phyloP scores from a whole-genome alignment of 2,888 invertebrate species.

The Gonocerus acuteangulatus region DNA sequence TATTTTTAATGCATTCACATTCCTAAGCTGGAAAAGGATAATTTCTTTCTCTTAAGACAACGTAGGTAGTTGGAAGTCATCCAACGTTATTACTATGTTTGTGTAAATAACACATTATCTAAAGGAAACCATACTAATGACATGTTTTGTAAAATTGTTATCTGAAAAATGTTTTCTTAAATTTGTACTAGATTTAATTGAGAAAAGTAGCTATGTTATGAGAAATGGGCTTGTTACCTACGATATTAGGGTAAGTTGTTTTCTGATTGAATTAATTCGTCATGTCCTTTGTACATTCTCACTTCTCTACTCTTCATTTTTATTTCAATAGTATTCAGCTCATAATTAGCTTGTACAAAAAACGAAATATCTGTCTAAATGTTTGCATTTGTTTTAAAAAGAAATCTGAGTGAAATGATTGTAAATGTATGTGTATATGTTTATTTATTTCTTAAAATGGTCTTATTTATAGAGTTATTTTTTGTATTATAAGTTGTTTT shows the following conservation, averaged over 20 bases:
- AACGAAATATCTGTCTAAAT: neutral
- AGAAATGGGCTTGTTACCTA: conserved; percentile 20
- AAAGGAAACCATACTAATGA: neutral
- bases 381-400: conserved; percentile 2
- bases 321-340: neutral
- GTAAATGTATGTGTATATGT: conserved; percentile 9
- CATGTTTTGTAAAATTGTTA: conserved; percentile 9
- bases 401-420: conserved; percentile 2
- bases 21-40: neutral
- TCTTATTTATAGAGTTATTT: conserved; percentile 10
- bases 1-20: conserved; percentile 1
- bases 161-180: conserved; percentile 15
- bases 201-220: neutral
- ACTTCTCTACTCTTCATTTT: neutral
- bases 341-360: neutral
- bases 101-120: neutral
- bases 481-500: neutral
- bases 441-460: neutral
- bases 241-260: neutral
- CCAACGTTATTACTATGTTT: neutral
- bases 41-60: neutral
- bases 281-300: neutral
- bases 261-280: neutral
- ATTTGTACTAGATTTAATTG: conserved; percentile 17
- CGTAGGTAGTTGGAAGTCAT: neutral